Base-by-base conservation (phyloP, 2,888 invertebrate genomes). In the Atrina japonica region DNA sequence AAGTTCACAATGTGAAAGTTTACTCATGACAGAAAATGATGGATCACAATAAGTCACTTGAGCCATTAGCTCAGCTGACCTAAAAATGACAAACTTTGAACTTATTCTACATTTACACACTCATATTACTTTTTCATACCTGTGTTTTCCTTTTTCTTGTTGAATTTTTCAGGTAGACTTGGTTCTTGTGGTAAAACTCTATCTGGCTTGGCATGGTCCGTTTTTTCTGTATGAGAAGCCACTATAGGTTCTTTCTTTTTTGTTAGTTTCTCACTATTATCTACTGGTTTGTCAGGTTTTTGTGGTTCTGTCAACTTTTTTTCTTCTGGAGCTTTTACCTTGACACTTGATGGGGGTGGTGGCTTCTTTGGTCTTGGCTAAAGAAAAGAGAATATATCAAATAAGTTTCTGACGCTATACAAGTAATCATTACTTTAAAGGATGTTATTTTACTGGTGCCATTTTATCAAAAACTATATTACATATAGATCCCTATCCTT, bases 311-410 rank as follows among this genome's bases (percentile, higher is more conserved):
- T 25, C 7, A 16, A 70, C 14, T 56, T 56, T 2, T 56, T 73
- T 69, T 83, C 83, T 23, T 84, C 84, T 65, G 84, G 82, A 40
- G 83, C 70, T 74, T 82, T 86, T 0, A 40, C 14, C 73, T 70
- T 60, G 9, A 66, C 50, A 14, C 71, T 75, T n/a, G 70, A 59
- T 7, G 87, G 87, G 0, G 87, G 86, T 52, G 86, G 85, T 3
- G 87, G 86, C 77, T 86, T 85, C 72, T 84, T 84, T 11, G 84
- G 83, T 59, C 83, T 83, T 6, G 82, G 82, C 78, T 83, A 64
- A 73, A 77, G 27, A 50, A 45, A 43, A 63, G 45, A 41, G 43
- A 60, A 23, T 49, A 25, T 21, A 41, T 9, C 35, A 16, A 29
- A 23, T 47, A 18, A 18, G 21, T 40, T 5, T 2, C 18, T 18